Evolutionary conservation across 2,888 invertebrate species (phyloP).

Genomic region (Cataglyphis rosenhaueri): DNA sequence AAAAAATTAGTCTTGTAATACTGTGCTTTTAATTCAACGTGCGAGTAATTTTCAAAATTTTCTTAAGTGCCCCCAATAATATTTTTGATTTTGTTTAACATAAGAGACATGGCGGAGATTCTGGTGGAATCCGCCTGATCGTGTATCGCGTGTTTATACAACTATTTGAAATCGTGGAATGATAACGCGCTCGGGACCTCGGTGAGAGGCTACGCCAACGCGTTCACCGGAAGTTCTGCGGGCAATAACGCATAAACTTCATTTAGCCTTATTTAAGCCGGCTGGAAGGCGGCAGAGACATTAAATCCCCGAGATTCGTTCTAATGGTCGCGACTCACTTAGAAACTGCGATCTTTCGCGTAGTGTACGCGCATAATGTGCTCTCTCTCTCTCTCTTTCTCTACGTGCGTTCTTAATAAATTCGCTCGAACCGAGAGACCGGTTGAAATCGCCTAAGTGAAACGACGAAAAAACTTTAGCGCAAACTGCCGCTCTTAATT

Average conservation of each 20-base stretch:
- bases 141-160: not conserved
- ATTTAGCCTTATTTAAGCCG: conserved; percentile 72
- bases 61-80: not conserved
- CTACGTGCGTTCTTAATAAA: conserved; percentile 80
- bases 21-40: not conserved
- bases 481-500: conserved; percentile 75
- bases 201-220: conserved; percentile 1
- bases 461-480: conserved; percentile 73
- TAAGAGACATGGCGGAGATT: not conserved
- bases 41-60: not conserved
- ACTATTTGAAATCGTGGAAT: not conserved
- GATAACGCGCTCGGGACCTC: conserved; percentile 10
- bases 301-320: conserved; percentile 85
- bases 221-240: conserved; percentile 64
- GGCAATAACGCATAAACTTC: conserved; percentile 73
- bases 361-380: conserved; percentile 64
- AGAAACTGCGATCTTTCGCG: conserved; percentile 80
- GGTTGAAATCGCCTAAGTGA: conserved; percentile 69
- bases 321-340: conserved; percentile 84
- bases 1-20: not conserved
- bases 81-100: not conserved
- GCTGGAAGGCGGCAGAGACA: conserved; percentile 77
- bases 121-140: not conserved
- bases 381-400: conserved; percentile 12
- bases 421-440: conserved; percentile 68